Base-by-base conservation (phyloP, 2,888 invertebrate genomes). In the Deladenus siricidicola region DNA sequence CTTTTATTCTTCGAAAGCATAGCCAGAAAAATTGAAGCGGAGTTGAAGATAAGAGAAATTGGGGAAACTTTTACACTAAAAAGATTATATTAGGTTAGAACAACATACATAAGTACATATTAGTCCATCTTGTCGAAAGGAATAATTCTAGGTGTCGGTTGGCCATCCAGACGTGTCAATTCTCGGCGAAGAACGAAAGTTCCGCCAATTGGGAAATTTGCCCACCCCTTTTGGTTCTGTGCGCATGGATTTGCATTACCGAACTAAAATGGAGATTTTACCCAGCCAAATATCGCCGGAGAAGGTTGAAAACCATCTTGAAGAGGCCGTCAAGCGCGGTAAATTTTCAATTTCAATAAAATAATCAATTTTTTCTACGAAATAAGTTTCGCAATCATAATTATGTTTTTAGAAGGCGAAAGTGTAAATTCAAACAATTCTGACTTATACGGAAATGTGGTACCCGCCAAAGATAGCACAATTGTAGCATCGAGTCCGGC, bases 151-250 rank as follows among this genome's bases (percentile, higher is more conserved):
- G 76, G 75, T 82, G 45, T 81, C 81, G 66, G 69, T 72, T 86
- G 90, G 77, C 87, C 63, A 67, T 24, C 66, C 68, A 21, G 70
- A 67, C 43, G 28, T 64, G 28, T 2, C 75, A 76, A 60, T 69
- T 23, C 63, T 82, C 84, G 90, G 90, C 65, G 89, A 89, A 73
- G 88, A 87, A 59, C 86, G 85, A 73, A 88, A 89, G 80, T 85
- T 86, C 68, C 85, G 88, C 42, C 85, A 86, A 80, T 87, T 93
- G 44, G 92, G 93, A 14, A 87, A 89, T 76, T 84, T 93, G 6
- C 86, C 86, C 70, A 90, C 90, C 17, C 89, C 90, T 0, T 86
- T 88, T 63, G 93, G 93, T 6, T 88, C 87, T 2, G 82, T 93
- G 57, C 84, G 86, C 60, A 84, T 92, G 77, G 86, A 87, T 26